Base-by-base conservation (phyloP, 2,113 vertebrate species). In the Monopterus albus region DNA sequence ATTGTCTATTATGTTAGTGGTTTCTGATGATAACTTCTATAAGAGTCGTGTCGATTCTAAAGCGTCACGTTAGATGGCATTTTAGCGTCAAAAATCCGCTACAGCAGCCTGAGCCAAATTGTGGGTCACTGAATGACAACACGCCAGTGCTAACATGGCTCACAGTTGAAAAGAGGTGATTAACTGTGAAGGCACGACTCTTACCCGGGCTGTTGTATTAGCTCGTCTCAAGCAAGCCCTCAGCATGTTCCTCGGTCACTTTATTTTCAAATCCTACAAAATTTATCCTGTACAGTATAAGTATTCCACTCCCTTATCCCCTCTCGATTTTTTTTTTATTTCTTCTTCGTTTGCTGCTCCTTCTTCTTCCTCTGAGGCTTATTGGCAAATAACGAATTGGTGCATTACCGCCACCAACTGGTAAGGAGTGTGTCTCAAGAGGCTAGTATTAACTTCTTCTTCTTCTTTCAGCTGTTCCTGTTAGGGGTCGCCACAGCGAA, bases 71-170 rank as follows among this genome's bases (percentile, higher is more conserved):
- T n/a, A 12, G 13, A 3, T 6, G 2, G 3, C 2, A 38, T 42
- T 10, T 13, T 1, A 13, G 18, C 7, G 7, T 25, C 6, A 13
- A 6, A 7, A 17, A 26, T 10, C 25, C 17, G 9, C 8, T 9
- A 2, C 9, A 38, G 3, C 69, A 69, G 72, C 72, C 78, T 83
- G 69, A 73, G 15, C 18, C 18, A 11, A 39, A n/a, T 51, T 71
- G 58, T 50, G 81, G 87, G 87, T 88, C 87, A 84, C 51, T 76
- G 86, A 78, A 83, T 77, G 88, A 78, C 70, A 80, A 28, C 76
- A 56, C 2, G 72, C 55, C 68, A 68, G 61, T 15, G 40, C n/a
- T 5, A 53, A 25, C 26, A 33, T 21, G 46, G n/a, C 18, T 46
- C 3, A 1, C 18, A 6, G 9, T 3, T 14, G 11, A 0, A 8